Base-by-base conservation (phyloP, 1,140 invertebrate genomes). In the Scaptomyza pallida region DNA sequence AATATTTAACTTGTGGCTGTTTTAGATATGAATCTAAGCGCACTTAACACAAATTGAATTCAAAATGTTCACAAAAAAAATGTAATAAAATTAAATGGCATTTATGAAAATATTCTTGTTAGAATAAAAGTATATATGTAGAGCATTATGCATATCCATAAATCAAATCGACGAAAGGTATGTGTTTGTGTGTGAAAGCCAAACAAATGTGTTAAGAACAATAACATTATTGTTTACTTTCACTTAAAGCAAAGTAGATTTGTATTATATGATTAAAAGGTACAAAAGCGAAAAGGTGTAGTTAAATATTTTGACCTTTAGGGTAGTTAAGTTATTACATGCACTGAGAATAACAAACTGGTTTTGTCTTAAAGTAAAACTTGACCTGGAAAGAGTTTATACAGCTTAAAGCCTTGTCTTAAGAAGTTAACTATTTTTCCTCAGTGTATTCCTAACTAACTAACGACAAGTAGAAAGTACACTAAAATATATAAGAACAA, bases 1-100 rank as follows among this genome's bases (percentile, higher is more conserved):
- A 6, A 9, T 12, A 21, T n/a, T 1, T 12, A 3, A 21, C 19
- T 35, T 13, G 48, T 35, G 16, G 10, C 44, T 6, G 21, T 23
- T 23, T 47, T 9, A 26, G 45, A 21, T 12, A 47, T 60, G 41
- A 60, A 71, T 59, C 59, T 40, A 17, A 8, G 26, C 10, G 33
- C 30, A 48, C 44, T 48, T 60, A 15, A 5, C 51, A 48, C 26
- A 54, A 76, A 54, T 76, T 71, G 30, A 48, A 50, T 37, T 50
- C 65, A 9, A 44, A 16, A 45, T 4, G 26, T 2, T 3, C 19
- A 76, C n/a, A n/a, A n/a, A n/a, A n/a, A n/a, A n/a, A n/a, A 63
- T 54, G 45, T 59, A 59, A 71, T 54, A 47, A 71, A 71, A 54
- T 52, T 63, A 64, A 71, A 23, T 15, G 12, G 17, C n/a, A 17